These are phyloP conservation scores for Procambarus virginalis DNA, from an alignment of 1,140 invertebrate genomes.

Conservation along the genomic window DNA sequence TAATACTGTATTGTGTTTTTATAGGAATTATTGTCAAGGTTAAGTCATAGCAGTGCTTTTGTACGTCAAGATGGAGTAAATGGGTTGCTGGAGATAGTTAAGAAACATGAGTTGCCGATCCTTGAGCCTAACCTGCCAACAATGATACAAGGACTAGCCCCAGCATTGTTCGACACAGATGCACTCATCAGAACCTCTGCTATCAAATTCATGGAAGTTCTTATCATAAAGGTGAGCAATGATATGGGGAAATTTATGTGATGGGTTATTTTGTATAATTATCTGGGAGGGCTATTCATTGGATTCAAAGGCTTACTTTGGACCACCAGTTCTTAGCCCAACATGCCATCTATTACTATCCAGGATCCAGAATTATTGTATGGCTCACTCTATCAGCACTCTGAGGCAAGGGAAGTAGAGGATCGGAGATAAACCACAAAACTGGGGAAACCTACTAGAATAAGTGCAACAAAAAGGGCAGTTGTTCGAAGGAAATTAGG, in stretches of 20 bases:
- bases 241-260: neutral
- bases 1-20: slow-evolving; percentile 67
- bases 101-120: slow-evolving; percentile 76
- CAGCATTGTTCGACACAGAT: slow-evolving; percentile 83
- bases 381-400: too few species aligned
- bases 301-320: too few species aligned
- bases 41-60: slow-evolving; percentile 86
- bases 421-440: too few species aligned
- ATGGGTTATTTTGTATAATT: too few species aligned
- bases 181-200: slow-evolving; percentile 81
- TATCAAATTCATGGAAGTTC: slow-evolving; percentile 80
- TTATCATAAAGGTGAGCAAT: slow-evolving; percentile 78
- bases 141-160: slow-evolving; percentile 81
- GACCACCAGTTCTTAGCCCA: too few species aligned
- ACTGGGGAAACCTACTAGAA: too few species aligned
- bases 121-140: slow-evolving; percentile 80
- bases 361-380: too few species aligned
- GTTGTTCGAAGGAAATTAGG: too few species aligned
- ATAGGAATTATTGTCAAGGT: slow-evolving; percentile 82
- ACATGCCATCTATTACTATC: too few species aligned
- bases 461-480: too few species aligned
- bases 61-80: slow-evolving; percentile 82
- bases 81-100: slow-evolving; percentile 83
- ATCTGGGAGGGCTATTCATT: too few species aligned
- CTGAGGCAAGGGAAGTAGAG: too few species aligned